phyloP scores from a whole-genome alignment of 2,888 invertebrate species.

The Spodoptera exigua region DNA sequence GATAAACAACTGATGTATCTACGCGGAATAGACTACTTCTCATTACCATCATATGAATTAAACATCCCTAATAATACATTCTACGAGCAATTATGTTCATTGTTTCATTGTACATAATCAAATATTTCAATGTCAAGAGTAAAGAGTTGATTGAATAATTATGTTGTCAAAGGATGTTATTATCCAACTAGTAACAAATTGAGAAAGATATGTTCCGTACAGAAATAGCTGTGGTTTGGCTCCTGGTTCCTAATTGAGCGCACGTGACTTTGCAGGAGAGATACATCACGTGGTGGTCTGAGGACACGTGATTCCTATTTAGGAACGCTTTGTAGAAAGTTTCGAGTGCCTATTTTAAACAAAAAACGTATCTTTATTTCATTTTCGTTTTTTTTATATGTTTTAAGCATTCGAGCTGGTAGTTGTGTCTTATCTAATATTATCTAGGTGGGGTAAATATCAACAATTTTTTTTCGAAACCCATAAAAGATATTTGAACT shows the following conservation, averaged over 20 bases:
- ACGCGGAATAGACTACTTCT: constrained; percentile 29
- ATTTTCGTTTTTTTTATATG: no score
- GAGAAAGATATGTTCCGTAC: constrained; percentile 51
- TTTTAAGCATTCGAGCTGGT: no score
- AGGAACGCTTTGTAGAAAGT: constrained; percentile 31
- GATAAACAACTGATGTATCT: constrained; percentile 19
- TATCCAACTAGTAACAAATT: constrained; percentile 53
- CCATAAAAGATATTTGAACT: no score
- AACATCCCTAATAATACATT: constrained; percentile 49
- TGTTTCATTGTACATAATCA: constrained; percentile 46
- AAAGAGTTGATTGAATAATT: constrained; percentile 49
- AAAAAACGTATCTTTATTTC: constrained; percentile 5
- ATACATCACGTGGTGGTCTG: constrained; percentile 55
- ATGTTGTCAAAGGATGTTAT: constrained; percentile 42
- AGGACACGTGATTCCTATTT: constrained; percentile 57
- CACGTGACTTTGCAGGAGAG: constrained; percentile 67
- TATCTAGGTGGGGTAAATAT: no score
- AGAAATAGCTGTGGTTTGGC: constrained; percentile 68
- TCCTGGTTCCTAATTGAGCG: constrained; percentile 66
- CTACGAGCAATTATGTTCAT: constrained; percentile 49
- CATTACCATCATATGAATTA: constrained; percentile 51
- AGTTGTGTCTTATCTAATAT: no score
- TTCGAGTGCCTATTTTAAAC: constrained; percentile 17
- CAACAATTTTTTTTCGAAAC: no score
- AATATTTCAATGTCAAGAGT: constrained; percentile 39